Evolutionary conservation across 2,113 vertebrate species (phyloP), one percentile per base, ranked within the genome.

Genomic region (Clinocottus analis): DNA sequence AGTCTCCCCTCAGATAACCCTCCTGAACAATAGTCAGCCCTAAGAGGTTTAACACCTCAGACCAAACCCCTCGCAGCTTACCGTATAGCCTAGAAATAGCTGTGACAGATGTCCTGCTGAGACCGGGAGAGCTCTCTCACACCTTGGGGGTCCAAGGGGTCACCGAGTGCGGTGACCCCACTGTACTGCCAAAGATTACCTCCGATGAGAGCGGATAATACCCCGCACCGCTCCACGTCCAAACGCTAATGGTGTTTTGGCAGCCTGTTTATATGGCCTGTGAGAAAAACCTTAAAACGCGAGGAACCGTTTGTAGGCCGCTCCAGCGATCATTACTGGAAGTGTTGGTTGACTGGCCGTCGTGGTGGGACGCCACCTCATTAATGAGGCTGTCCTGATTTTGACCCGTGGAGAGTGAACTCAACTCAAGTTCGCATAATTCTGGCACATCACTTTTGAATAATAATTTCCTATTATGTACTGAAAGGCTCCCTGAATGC

Each of bases 231-330:
- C 74, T 82, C 77, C 62, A 51, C 79, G 41, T 87, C 85, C 85
- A 90, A 83, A 81, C 49, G 14, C 81, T 91, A 87, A 89, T 89
- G 89, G 72, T 70, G 64, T 85, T 90, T 85, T 92, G 90, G 90
- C 91, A 79, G 84, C 61, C 9, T 1, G 41, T 83, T 87, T 89
- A 82, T 85, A 87, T 25, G 59, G 80, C 76, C 77, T 82, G 79
- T 85, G 84, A 81, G 69, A 78, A 77, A 89, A 69, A 62, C 72
- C 74, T 68, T 84, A 59, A 88, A 89, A 78, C 25, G 10, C 43
- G 59, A 74, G 63, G 59, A 85, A 81, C 21, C 1, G 27, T 79
- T 80, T 82, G 62, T 62, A 17, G 60, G 29, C 29, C 0, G 19
- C 73, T 90, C 84, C 89, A 86, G 77, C 43, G 0, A 74, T 91